A percentile compares a stretch with the other conserved stretches of the same genome.
These are phyloP conservation scores for Platycheirus albimanus DNA, from an alignment of 2,888 invertebrate genomes.

Conservation along the genomic window DNA sequence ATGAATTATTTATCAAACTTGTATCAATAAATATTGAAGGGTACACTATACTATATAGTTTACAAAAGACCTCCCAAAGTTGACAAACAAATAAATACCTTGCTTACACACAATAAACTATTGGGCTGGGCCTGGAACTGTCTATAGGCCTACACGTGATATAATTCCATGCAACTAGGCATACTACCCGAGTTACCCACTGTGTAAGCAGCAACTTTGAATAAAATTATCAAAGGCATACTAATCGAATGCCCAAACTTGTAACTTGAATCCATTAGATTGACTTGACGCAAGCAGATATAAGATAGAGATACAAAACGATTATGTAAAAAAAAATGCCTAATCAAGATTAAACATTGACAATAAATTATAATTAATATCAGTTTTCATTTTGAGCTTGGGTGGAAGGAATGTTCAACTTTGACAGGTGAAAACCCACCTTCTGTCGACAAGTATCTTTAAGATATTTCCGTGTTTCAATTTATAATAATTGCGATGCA, in stretches of 20 bases:
- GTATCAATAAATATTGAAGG: background rate
- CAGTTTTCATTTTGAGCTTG: slow-evolving; percentile 16
- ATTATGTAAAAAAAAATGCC: slow-evolving; percentile 19
- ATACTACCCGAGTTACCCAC: slow-evolving; percentile 12
- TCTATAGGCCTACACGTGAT: slow-evolving; percentile 11
- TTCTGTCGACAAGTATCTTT: slow-evolving; percentile 3
- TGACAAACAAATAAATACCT: background rate
- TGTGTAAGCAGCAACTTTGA: background rate
- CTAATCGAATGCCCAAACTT: slow-evolving; percentile 33
- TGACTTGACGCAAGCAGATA: slow-evolving; percentile 11
- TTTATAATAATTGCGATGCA: no score
- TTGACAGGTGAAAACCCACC: slow-evolving; percentile 30
- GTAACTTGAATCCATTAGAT: slow-evolving; percentile 6
- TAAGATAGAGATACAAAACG: slow-evolving; percentile 11
- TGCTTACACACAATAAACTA: background rate
- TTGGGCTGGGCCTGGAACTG: background rate
- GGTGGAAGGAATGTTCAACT: slow-evolving; percentile 9
- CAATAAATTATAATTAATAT: slow-evolving; percentile 38
- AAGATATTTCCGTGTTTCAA: slow-evolving; percentile 18
- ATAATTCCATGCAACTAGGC: background rate
- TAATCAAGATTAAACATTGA: slow-evolving; percentile 53
- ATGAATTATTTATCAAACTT: slow-evolving; percentile 24
- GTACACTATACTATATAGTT: slow-evolving; percentile 8
- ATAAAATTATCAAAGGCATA: slow-evolving; percentile 19
- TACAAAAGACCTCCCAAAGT: slow-evolving; percentile 3